Evolutionary conservation across 2,797 vertebrate genomes (phyloP).

Genomic region (Lemur catta): DNA sequence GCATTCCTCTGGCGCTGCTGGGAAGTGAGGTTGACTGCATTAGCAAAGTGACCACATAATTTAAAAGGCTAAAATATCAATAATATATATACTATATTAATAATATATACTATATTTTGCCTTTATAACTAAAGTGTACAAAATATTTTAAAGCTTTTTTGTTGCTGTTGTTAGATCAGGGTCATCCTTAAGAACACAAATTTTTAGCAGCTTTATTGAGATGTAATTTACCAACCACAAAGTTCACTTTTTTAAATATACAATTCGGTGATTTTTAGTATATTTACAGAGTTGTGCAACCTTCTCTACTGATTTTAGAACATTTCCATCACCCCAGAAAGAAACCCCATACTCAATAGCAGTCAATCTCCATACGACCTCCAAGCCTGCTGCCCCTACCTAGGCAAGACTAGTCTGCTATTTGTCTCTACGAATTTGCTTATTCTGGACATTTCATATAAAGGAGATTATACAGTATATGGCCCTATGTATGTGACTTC

Average conservation of each 20-base stretch:
- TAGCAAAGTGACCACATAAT: not conserved
- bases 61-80: not conserved
- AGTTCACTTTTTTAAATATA: not conserved
- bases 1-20: not conserved
- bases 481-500: not conserved
- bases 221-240: not conserved
- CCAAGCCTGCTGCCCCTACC: no score
- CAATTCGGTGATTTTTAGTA: not conserved
- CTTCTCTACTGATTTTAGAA: not conserved
- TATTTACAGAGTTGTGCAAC: not conserved
- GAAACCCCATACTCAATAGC: not conserved
- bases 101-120: not conserved
- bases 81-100: not conserved
- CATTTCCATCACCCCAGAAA: not conserved
- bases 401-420: not conserved
- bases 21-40: not conserved
- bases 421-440: not conserved
- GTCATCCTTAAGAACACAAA: not conserved
- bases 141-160: not conserved
- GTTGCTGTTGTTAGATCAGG: not conserved
- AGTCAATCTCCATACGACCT: not conserved
- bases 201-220: not conserved
- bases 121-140: not conserved
- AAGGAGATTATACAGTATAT: not conserved
- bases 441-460: not conserved